These are phyloP conservation scores for Neolamprologus falcicula DNA, from an alignment of 2,113 vertebrate species.

Conservation along the genomic window DNA sequence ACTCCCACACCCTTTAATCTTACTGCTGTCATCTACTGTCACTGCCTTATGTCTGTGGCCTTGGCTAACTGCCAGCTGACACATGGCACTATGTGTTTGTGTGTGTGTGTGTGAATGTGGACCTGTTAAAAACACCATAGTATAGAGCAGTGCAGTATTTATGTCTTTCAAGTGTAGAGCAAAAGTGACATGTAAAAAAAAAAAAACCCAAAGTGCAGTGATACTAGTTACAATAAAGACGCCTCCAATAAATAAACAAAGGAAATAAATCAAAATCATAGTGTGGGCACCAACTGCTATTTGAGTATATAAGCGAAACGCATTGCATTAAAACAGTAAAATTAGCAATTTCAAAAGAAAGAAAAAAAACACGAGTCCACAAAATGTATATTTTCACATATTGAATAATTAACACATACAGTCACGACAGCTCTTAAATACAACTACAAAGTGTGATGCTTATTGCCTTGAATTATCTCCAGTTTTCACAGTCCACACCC, in stretches of 20 bases:
- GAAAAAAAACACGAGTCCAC: not conserved
- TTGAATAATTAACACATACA: constrained; percentile 34
- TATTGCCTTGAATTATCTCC: constrained; percentile 41
- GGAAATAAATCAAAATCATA: not conserved
- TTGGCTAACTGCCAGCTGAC: constrained; percentile 40
- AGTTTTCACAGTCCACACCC: constrained; percentile 24
- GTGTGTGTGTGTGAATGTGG: not conserved
- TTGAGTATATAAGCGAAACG: not conserved
- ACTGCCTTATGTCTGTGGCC: constrained; percentile 49
- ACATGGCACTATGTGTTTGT: not conserved
- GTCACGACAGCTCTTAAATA: constrained; percentile 17
- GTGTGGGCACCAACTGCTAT: not conserved
- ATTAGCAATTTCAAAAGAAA: constrained; percentile 22
- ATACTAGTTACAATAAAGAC: not conserved
- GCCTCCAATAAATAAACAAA: not conserved
- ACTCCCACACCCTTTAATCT: constrained; percentile 54
- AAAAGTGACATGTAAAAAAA: not conserved
- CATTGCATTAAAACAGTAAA: not conserved
- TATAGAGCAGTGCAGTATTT: not conserved
- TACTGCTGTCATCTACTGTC: constrained; percentile 50
- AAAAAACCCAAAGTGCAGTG: not conserved
- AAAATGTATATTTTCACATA: constrained; percentile 17
- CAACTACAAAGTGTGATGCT: constrained; percentile 8
- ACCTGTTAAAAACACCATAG: not conserved
- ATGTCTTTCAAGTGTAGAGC: constrained; percentile 5